Percentiles rank a stretch among this genome's conserved stretches.
phyloP scores from a whole-genome alignment of 2,888 invertebrate genomes.

The Sinelater perroti region DNA sequence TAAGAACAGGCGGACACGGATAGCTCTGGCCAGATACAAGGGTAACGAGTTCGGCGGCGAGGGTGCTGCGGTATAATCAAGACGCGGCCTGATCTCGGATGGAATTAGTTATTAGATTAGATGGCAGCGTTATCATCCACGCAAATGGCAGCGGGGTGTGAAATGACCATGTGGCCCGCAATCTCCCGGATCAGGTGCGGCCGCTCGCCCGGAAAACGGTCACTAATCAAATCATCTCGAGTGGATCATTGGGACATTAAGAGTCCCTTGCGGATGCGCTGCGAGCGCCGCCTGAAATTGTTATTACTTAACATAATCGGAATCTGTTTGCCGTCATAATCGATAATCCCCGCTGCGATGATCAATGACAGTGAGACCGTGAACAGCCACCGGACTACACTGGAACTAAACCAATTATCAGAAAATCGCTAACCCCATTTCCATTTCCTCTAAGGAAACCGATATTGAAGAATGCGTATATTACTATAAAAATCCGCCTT shows the following conservation, averaged over 20 bases:
- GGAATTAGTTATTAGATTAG: constrained; percentile 53
- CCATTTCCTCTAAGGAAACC: too few relatives aligned
- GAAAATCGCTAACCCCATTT: too few relatives aligned
- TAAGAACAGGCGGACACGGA: constrained; percentile 43
- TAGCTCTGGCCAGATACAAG: constrained; percentile 43
- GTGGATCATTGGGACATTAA: constrained; percentile 45
- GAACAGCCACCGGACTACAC: too few relatives aligned
- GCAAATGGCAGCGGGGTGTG: constrained; percentile 48
- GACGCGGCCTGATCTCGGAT: constrained; percentile 40
- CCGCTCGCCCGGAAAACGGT: constrained; percentile 49
- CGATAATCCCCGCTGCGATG: too few relatives aligned
- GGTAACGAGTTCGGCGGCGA: constrained; percentile 41
- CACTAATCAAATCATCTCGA: constrained; percentile 53
- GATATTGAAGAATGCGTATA: too few relatives aligned
- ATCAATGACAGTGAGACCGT: too few relatives aligned
- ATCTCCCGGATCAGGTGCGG: constrained; percentile 50
- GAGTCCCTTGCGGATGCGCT: constrained; percentile 29
- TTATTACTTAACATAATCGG: constrained; percentile 19
- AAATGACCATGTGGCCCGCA: constrained; percentile 48
- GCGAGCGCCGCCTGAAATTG: constrained; percentile 8
- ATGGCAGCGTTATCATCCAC: constrained; percentile 48
- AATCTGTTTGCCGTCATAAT: not conserved
- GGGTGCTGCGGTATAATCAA: constrained; percentile 40
- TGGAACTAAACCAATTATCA: too few relatives aligned
- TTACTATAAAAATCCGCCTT: too few relatives aligned